Percentiles rank a stretch among this genome's conserved stretches.
phyloP scores from a whole-genome alignment of 2,888 invertebrate genomes.

The Hyppa rectilinea region DNA sequence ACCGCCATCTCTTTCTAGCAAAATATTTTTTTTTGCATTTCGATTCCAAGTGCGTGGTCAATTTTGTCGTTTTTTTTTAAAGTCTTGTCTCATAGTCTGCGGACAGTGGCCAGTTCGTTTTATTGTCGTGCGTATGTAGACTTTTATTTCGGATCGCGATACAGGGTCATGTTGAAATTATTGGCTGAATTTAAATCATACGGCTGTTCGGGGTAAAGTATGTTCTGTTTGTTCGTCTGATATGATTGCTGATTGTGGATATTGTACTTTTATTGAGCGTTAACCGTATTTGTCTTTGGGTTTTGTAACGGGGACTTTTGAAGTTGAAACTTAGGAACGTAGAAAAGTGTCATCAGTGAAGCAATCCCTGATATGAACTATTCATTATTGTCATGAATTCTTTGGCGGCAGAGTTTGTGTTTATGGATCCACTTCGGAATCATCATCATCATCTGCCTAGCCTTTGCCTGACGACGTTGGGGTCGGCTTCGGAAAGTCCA shows the following conservation, averaged over 20 bases:
- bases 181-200: conserved; percentile 70
- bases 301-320: conserved; percentile 5
- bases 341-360: no score
- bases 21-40: conserved; percentile 89
- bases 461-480: no score
- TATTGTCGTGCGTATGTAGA: conserved; percentile 75
- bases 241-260: conserved; percentile 53
- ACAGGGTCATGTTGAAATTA: conserved; percentile 69
- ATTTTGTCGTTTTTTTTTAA: conserved; percentile 86
- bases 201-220: conserved; percentile 47
- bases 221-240: conserved; percentile 52
- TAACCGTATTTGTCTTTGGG: conserved; percentile 36
- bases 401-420: background rate
- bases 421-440: no score
- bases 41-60: conserved; percentile 88
- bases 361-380: no score
- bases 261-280: conserved; percentile 57
- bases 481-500: background rate
- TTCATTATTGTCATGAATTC: no score
- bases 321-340: background rate
- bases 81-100: conserved; percentile 80
- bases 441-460: no score
- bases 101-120: conserved; percentile 79
- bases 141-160: conserved; percentile 69
- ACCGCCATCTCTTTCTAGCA: conserved; percentile 80